A percentile compares a stretch with the other conserved stretches of the same genome.
Evolutionary conservation across 92 coral and sea anemone genomes (phyloP).

Genomic region (Paramuricea clavata): DNA sequence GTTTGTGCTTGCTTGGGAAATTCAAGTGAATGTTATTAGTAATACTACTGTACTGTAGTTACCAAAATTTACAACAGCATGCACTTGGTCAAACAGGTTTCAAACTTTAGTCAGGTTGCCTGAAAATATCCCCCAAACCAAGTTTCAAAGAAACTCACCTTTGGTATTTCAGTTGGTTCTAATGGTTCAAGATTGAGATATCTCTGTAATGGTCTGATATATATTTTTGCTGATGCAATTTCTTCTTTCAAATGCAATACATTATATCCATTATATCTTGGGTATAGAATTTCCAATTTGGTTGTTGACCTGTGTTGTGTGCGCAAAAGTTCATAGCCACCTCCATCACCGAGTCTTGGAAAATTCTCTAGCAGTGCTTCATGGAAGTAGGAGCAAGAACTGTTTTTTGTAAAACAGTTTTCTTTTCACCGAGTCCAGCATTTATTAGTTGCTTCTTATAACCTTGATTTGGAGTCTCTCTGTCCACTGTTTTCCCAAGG

Average conservation of each 20-base stretch:
- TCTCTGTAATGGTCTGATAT: conserved; percentile 47
- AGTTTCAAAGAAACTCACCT: conserved; percentile 15
- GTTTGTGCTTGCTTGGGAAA: no score
- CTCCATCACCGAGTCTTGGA: conserved; percentile 59
- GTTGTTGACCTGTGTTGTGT: conserved; percentile 63
- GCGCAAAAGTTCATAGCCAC: conserved; percentile 59
- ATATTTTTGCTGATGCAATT: no score
- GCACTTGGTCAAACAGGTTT: no score
- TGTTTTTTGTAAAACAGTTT: conserved; percentile 53
- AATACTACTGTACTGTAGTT: no score
- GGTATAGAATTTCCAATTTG: conserved; percentile 49
- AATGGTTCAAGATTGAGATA: conserved; percentile 53
- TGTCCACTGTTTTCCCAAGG: conserved; percentile 40
- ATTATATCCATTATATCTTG: conserved; percentile 56
- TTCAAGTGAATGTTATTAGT: no score
- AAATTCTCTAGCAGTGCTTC: conserved; percentile 54
- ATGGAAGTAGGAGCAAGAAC: conserved; percentile 59
- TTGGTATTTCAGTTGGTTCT: conserved; percentile 28
- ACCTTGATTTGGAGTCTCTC: conserved; percentile 52
- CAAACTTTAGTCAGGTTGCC: no score
- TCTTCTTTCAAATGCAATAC: conserved; percentile 58
- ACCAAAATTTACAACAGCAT: no score
- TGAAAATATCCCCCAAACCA: no score
- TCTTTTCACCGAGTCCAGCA: conserved; percentile 56
- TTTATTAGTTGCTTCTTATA: conserved; percentile 45